Evolutionary conservation across 2,888 invertebrate genomes (phyloP).

Genomic region (Trissolcus brochymenae): DNA sequence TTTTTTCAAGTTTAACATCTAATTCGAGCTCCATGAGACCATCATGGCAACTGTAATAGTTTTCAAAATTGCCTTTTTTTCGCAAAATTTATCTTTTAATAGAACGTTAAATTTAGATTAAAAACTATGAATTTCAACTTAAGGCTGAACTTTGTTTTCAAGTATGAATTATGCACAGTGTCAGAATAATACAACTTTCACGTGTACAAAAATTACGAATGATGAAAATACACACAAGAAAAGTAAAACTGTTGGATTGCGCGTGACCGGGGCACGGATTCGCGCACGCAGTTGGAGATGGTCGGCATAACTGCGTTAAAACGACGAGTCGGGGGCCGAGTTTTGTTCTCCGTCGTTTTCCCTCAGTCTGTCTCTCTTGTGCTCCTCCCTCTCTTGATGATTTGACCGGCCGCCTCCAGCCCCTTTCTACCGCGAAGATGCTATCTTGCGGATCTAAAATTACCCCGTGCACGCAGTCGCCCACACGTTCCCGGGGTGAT

Average conservation of each 20-base stretch:
- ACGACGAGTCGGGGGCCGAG: constrained; percentile 65
- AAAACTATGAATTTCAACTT: no score
- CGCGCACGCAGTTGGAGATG: constrained; percentile 69
- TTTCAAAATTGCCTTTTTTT: no score
- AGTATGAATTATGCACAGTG: no score
- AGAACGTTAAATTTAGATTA: no score
- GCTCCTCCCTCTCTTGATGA: constrained; percentile 36
- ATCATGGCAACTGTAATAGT: no score
- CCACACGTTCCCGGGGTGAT: constrained; percentile 57
- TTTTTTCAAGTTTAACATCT: no score
- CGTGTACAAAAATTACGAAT: no score
- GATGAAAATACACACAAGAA: neutral
- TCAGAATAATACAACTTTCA: no score
- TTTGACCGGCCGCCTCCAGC: constrained; percentile 51
- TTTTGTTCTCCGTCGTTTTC: constrained; percentile 8
- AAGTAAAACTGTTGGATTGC: constrained; percentile 4
- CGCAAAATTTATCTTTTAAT: no score
- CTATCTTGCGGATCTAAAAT: constrained; percentile 75
- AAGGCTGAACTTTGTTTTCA: no score
- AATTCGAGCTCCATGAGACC: no score
- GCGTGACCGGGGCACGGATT: constrained; percentile 63
- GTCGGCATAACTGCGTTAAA: constrained; percentile 73
- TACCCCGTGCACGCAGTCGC: constrained; percentile 68
- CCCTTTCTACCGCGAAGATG: constrained; percentile 61
- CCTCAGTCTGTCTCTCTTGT: constrained; percentile 48